Percentiles rank a stretch among this genome's conserved stretches.
Evolutionary conservation across 2,888 invertebrate species (phyloP).

Genomic region (Aradus depressus): DNA sequence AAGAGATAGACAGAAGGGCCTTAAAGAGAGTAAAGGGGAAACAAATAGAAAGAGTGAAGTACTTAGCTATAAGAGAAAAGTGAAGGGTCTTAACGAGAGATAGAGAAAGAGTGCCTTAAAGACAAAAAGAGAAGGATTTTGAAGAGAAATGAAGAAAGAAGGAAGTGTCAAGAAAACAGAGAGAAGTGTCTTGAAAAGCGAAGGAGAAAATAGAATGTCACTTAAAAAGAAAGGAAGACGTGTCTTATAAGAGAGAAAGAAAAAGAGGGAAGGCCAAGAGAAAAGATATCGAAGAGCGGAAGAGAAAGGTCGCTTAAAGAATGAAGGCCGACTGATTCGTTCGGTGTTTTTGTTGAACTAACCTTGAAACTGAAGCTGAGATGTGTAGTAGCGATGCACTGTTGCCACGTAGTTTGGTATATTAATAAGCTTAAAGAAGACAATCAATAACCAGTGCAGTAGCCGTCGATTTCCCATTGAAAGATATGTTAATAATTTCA

Average conservation of each 20-base stretch:
- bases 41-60: neutral
- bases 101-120: neutral
- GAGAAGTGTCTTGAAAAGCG: neutral
- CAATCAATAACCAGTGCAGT: no score
- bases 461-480: no score
- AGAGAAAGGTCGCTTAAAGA: no score
- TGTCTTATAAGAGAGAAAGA: neutral
- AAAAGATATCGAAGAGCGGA: no score
- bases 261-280: neutral
- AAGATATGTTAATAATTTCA: no score
- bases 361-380: no score
- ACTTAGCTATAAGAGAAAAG: neutral
- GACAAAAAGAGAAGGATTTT: neutral
- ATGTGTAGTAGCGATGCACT: no score
- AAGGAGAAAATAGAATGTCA: neutral
- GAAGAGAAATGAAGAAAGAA: neutral
- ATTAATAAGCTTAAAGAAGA: no score
- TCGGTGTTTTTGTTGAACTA: no score
- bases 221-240: neutral
- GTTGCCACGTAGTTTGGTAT: no score
- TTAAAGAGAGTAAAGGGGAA: neutral
- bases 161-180: neutral
- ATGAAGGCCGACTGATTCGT: no score
- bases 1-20: neutral
- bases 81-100: neutral